These are phyloP conservation scores for Hippocampus zosterae DNA, from an alignment of 2,113 vertebrate genomes.

Conservation along the genomic window DNA sequence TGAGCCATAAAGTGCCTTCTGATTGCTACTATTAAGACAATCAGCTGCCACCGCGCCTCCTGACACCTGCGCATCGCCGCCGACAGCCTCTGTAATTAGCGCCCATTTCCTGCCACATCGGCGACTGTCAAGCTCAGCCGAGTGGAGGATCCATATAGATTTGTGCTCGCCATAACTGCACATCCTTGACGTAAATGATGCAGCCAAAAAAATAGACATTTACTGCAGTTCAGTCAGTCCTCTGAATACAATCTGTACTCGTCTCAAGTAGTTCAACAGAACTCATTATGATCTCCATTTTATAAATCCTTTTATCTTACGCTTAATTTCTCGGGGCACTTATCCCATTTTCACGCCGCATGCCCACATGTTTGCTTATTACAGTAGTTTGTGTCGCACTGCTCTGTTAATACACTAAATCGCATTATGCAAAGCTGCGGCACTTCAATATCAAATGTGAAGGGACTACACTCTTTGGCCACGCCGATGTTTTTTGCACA, in stretches of 20 bases:
- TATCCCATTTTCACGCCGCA: constrained; percentile 25
- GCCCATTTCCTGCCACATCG: constrained; percentile 52
- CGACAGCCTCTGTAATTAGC: constrained; percentile 60
- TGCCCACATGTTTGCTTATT: constrained; percentile 31
- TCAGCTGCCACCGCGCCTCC: constrained; percentile 58
- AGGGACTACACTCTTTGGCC: constrained; percentile 11
- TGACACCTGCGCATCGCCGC: constrained; percentile 66
- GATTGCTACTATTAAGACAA: constrained; percentile 73
- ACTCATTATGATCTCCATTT: constrained; percentile 50
- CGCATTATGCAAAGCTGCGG: constrained; percentile 2
- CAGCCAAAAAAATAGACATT: constrained; percentile 10
- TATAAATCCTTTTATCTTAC: constrained; percentile 48
- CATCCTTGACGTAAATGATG: constrained; percentile 33
- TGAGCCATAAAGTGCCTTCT: constrained; percentile 18
- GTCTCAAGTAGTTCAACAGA: constrained; percentile 21
- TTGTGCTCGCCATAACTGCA: constrained; percentile 22
- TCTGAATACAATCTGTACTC: constrained; percentile 22
- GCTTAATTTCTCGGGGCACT: constrained; percentile 26
- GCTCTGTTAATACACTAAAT: constrained; percentile 19
- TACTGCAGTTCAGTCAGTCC: constrained; percentile 17
- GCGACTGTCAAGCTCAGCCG: constrained; percentile 30
- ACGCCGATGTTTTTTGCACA: constrained; percentile 3
- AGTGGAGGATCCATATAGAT: constrained; percentile 16
- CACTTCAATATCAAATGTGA: constrained; percentile 9
- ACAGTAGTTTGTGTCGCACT: constrained; percentile 19